Evolutionary conservation across 2,113 vertebrate species (phyloP).

Genomic region (Petrocephalus microphthalmus): DNA sequence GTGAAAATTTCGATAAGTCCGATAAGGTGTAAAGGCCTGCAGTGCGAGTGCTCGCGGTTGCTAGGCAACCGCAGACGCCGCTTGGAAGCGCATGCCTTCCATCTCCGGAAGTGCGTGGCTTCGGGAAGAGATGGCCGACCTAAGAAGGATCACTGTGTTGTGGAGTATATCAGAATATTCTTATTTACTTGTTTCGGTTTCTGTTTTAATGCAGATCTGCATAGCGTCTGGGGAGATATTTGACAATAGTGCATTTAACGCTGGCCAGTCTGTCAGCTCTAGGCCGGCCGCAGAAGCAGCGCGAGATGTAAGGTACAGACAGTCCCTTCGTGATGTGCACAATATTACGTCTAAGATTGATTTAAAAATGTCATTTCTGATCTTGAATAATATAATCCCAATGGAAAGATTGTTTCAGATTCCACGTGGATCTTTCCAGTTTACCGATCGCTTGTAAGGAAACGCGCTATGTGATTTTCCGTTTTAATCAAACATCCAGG

Average conservation of each 20-base stretch:
- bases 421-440: neutral
- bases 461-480: neutral
- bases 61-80: neutral
- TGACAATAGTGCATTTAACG: constrained; percentile 47
- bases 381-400: neutral
- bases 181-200: constrained; percentile 8
- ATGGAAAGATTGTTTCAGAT: neutral
- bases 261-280: constrained; percentile 38
- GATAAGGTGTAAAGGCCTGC: neutral
- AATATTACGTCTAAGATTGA: neutral
- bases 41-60: neutral
- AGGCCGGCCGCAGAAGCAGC: constrained; percentile 42
- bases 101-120: constrained; percentile 63
- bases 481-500: neutral
- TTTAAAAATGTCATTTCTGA: neutral
- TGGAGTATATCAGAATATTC: constrained; percentile 7
- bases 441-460: neutral
- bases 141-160: neutral
- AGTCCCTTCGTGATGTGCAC: neutral
- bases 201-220: constrained; percentile 1
- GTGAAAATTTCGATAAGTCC: neutral
- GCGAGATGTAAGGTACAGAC: constrained; percentile 56
- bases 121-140: constrained; percentile 52
- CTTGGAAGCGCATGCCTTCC: neutral
- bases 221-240: constrained; percentile 16